phyloP scores from a whole-genome alignment of 30 jellyfish, hydroid and myxozoan genomes.

The Aurelia aurita region DNA sequence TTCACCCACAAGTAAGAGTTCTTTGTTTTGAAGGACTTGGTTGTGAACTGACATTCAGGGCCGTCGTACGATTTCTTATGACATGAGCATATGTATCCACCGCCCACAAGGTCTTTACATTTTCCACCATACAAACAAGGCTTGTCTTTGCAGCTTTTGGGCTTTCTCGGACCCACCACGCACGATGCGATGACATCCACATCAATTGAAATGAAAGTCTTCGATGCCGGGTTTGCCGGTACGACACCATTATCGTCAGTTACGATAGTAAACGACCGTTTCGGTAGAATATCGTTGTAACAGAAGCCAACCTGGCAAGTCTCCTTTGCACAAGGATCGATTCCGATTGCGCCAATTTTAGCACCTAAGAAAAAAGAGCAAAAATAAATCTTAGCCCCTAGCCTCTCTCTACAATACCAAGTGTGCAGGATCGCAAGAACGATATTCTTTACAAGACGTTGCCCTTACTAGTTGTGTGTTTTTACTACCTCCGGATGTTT shows the following conservation, averaged over 20 bases:
- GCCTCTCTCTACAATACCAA: no score
- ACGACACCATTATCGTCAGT: slow-evolving; percentile 94
- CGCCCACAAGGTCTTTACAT: slow-evolving; percentile 74
- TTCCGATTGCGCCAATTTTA: slow-evolving; percentile 81
- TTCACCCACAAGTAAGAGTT: slow-evolving; percentile 88
- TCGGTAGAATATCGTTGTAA: slow-evolving; percentile 82
- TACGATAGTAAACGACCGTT: slow-evolving; percentile 62
- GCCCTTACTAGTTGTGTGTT: no score
- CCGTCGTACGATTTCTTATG: slow-evolving; percentile 80
- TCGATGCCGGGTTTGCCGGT: slow-evolving; percentile 84
- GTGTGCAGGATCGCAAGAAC: no score
- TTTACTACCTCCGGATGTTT: no score
- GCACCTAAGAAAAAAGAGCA: slow-evolving; percentile 72
- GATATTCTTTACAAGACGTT: no score
- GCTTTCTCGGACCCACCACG: slow-evolving; percentile 75
- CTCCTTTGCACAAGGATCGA: slow-evolving; percentile 93
- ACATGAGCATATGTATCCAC: slow-evolving; percentile 90
- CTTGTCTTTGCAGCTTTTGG: slow-evolving; percentile 78
- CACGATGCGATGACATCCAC: slow-evolving; percentile 81
- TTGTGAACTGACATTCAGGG: slow-evolving; percentile 90
- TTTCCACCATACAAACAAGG: slow-evolving; percentile 96
- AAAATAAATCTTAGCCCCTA: background rate
- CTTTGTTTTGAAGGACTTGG: slow-evolving; percentile 76
- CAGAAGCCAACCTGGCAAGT: slow-evolving; percentile 95
- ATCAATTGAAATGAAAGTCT: slow-evolving; percentile 84